Base-by-base conservation (phyloP, 2,113 vertebrate genomes). In the Eulemur macaco region DNA sequence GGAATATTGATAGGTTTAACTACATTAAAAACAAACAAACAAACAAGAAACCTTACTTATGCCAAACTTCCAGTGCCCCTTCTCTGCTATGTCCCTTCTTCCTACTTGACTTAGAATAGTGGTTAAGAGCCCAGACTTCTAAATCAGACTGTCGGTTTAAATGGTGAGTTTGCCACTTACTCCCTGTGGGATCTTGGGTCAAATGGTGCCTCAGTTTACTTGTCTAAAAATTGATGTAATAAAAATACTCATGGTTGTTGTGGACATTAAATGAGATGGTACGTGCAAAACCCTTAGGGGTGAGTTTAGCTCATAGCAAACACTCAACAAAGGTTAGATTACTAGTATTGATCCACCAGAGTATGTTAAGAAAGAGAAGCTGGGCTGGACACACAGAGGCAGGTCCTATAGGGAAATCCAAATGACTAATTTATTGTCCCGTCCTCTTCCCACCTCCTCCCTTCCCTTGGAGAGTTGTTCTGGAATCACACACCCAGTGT, bases 381-480 rank as follows among this genome's bases (percentile, higher is more conserved):
- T 58, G 47, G 58, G 58, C 39, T 54, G 66, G 76, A 90, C 54
- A 21, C 71, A 42, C 54, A 93, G 58, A 93, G 69, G 77, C 87
- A 74, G 50, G 84, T 54, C 64, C 58, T 66, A 12, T 27, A 78
- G 94, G 91, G 77, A 93, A 74, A 54, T 90, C 74, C 34, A 52
- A 9, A 68, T 77, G 71, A 64, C 89, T 91, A 87, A 95, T 95
- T 96, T 97, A 94, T 94, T 93, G 60, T 50, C 71, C 86, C 42
- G 45, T 92, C 63, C 69, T 96, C 77, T 11, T n/a, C 42, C 42
- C 14, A 92, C 66, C 97, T 95, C 95, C 95, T 64, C 96, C 96
- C 96, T 97, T 92, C 60, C 96, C 96, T 95, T 54, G 17, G 96
- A 97, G 98, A 96, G 4, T 95, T 96, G 86, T 81, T 93, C 54